Conservation (phyloP, 2,888 invertebrate genomes). For the Zele albiditarsus region DNA sequence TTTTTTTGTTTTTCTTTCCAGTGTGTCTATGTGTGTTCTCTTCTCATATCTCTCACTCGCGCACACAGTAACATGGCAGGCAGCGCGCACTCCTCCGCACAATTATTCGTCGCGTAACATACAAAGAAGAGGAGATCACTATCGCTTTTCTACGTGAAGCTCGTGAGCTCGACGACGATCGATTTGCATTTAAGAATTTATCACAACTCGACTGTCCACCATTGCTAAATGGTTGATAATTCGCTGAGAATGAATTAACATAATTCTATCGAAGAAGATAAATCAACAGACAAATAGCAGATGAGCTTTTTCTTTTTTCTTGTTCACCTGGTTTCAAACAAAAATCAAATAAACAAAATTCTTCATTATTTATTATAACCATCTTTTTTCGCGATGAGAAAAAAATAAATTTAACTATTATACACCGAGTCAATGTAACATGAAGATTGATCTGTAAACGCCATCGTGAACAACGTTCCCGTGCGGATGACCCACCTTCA, state of each 20-base stretch:
- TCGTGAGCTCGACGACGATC: slow-evolving; percentile 1
- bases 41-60: neutral
- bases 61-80: neutral
- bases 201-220: slow-evolving; percentile 28
- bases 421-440: neutral
- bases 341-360: too few relatives aligned
- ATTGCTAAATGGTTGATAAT: slow-evolving; percentile 36
- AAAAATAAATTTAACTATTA: neutral
- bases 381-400: too few relatives aligned
- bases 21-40: neutral
- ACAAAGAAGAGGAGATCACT: slow-evolving; percentile 24
- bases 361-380: too few relatives aligned
- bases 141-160: slow-evolving; percentile 26
- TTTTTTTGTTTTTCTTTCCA: neutral
- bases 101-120: slow-evolving; percentile 32
- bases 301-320: neutral
- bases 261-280: slow-evolving; percentile 9
- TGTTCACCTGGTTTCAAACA: too few relatives aligned
- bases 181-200: slow-evolving; percentile 39
- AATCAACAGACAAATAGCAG: neutral
- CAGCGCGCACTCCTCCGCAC: slow-evolving; percentile 17
- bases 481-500: slow-evolving; percentile 1
- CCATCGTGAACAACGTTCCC: neutral
- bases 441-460: slow-evolving; percentile 3
- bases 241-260: slow-evolving; percentile 24